Base-by-base conservation (phyloP, 2,888 invertebrate genomes). In the Phasia obesa region DNA sequence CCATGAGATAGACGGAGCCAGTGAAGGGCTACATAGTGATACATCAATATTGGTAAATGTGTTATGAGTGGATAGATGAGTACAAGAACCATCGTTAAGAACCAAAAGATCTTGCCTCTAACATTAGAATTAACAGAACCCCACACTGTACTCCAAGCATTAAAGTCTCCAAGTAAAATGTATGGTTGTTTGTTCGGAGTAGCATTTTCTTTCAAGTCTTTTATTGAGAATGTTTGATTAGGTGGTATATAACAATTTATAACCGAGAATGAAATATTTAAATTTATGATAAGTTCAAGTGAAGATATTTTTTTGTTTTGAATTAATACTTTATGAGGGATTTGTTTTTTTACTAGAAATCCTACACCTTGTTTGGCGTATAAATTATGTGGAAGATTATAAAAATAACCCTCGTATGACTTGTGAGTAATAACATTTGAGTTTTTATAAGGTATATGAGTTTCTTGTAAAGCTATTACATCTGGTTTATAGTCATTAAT, bases 161-260 rank as follows among this genome's bases (percentile, higher is more conserved):
- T 74, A 42, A 64, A 64, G 6, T 74, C 49, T 11, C 65, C 57
- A 47, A 65, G 13, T 31, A 75, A 11, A 13, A 57, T 31, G 15
- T 55, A 57, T 2, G 47, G 31, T 19, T 51, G 51, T n/a, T 51
- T 13, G 6, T 7, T 42, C 1, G 25, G 15, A 27, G n/a, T n/a
- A 2, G 7, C 6, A 23, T 38, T 53, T 9, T 67, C 17, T 11
- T 23, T 51, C 51, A 71, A 21, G n/a, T 75, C 25, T 38, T 11
- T 23, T 9, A 9, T 25, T 19, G 57, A 21, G 23, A 65, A 57
- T 13, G 25, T 21, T 47, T 59, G 67, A 6, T 57, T 42, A 11
- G 75, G 49, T 1, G 67, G 75, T 21, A 76, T 76, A 17, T 67
- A 76, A 38, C 53, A 74, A 11, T 64, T 67, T 13, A 76, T 67